Conservation (phyloP, 2,113 vertebrate genomes). For the Austrofundulus limnaeus region DNA sequence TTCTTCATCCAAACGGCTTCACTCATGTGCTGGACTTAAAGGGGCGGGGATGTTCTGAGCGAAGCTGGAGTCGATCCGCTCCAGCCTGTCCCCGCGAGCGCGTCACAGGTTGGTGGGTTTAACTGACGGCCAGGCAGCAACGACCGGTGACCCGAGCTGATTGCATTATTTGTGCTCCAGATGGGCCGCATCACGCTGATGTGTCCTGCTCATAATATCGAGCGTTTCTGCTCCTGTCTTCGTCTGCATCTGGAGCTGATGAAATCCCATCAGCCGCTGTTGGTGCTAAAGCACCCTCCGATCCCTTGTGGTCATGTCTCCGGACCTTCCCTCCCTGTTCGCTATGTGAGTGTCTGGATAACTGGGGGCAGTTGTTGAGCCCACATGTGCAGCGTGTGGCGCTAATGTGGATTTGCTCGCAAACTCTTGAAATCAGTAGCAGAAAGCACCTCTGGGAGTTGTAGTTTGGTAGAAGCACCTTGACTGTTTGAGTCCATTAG, state of each 20-base stretch:
- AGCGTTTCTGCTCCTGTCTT: conserved; percentile 22
- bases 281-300: conserved; percentile 3
- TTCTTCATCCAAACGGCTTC: conserved; percentile 25
- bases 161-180: conserved; percentile 72
- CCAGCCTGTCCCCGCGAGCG: conserved; percentile 11
- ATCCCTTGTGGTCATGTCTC: conserved; percentile 21
- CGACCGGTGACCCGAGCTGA: conserved; percentile 67
- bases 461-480: conserved; percentile 50
- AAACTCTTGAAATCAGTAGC: conserved; percentile 29
- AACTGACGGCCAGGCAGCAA: conserved; percentile 40
- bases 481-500: conserved; percentile 66
- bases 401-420: conserved; percentile 14
- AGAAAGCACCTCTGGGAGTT: conserved; percentile 42
- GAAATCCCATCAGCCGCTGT: conserved; percentile 39
- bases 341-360: not conserved
- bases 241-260: conserved; percentile 63
- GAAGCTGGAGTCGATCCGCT: conserved; percentile 14
- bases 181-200: conserved; percentile 63
- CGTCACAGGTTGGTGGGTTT: conserved; percentile 54
- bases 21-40: not conserved
- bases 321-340: not conserved
- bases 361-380: conserved; percentile 29
- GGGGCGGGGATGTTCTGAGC: conserved; percentile 37
- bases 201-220: conserved; percentile 50
- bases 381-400: not conserved